Base-by-base conservation (phyloP, 35 echinoderm and acorn worm genomes). In the Heliocidaris erythrogramma region DNA sequence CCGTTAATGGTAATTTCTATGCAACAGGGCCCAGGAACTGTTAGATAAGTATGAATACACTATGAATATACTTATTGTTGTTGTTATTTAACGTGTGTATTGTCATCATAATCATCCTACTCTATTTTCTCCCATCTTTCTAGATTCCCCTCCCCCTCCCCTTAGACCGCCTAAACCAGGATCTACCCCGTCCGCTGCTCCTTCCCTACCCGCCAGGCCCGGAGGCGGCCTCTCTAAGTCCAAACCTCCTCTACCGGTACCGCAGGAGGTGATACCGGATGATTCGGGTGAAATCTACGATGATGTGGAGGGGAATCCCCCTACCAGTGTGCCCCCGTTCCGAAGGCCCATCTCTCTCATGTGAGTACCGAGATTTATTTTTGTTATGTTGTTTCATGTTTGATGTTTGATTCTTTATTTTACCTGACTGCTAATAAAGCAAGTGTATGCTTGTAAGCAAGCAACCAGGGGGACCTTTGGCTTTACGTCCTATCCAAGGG, bases 211-310 rank as follows among this genome's bases (percentile, higher is more conserved):
- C 4, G 87, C 87, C 87, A 89, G 87, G 87, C 87, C 87, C 30
- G 87, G 87, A 9, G 87, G 31, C 7, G 30, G 87, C 17, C 31
- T 32, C 21, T 2, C 87, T 5, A 89, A 89, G 87, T 17, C 87
- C 31, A 32, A 30, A 2, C 87, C 87, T 27, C 31, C 31, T n/a
- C 87, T 30, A n/a, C 87, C 87, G 32, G 87, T 89, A 47, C 87
- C 31, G 5, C 31, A 47, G 87, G 87, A 32, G 14, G 18, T 31
- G 87, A 27, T 47, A 48, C 31, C 87, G 24, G 87, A 89, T 5
- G 87, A 89, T 89, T 12, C 87, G 10, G 87, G 87, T 16, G 87
- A 89, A 9, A 89, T 89, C 87, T 89, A 89, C 29, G 87, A 89
- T 24, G 87, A 89, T 32, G 87, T 89, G 1, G 87, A 89, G 87